Evolutionary conservation across 2,888 invertebrate genomes (phyloP).

Genomic region (Drosophila pullipes): DNA sequence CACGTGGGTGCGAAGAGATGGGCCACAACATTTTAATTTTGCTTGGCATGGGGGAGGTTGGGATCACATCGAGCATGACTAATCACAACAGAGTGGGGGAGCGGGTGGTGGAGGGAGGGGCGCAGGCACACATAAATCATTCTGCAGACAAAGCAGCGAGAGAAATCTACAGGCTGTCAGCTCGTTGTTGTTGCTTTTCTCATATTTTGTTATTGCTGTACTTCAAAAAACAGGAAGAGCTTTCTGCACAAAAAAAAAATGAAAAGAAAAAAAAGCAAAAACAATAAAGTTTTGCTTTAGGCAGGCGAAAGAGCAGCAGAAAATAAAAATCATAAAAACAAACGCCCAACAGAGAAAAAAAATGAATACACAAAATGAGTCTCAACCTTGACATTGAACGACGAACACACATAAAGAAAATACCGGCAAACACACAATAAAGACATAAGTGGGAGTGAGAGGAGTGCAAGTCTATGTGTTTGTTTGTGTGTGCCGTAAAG

Average conservation of each 20-base stretch:
- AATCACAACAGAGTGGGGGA: constrained; percentile 34
- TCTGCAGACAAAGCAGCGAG: constrained; percentile 61
- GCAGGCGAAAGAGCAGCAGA: constrained; percentile 51
- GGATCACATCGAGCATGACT: constrained; percentile 52
- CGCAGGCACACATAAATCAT: constrained; percentile 46
- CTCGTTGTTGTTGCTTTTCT: constrained; percentile 6
- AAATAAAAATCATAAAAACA: constrained; percentile 63
- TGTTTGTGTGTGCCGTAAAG: constrained; percentile 8
- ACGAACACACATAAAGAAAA: constrained; percentile 62
- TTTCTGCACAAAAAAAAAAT: constrained; percentile 59
- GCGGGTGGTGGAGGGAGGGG: not conserved
- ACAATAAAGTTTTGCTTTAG: constrained; percentile 44
- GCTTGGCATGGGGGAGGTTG: constrained; percentile 5
- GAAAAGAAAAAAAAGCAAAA: constrained; percentile 5
- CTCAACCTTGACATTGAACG: constrained; percentile 80
- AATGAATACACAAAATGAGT: constrained; percentile 63
- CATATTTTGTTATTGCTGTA: constrained; percentile 16
- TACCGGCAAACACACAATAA: constrained; percentile 58
- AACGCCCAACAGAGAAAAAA: constrained; percentile 51
- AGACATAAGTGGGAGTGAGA: constrained; percentile 21
- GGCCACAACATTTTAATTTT: constrained; percentile 34
- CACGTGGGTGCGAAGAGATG: constrained; percentile 43
- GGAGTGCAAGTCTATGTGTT: constrained; percentile 6
- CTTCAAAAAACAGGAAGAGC: constrained; percentile 71
- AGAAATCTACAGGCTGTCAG: constrained; percentile 37